These are phyloP conservation scores for Boloria euphrosyne DNA, from an alignment of 2,888 invertebrate genomes.

Conservation along the genomic window DNA sequence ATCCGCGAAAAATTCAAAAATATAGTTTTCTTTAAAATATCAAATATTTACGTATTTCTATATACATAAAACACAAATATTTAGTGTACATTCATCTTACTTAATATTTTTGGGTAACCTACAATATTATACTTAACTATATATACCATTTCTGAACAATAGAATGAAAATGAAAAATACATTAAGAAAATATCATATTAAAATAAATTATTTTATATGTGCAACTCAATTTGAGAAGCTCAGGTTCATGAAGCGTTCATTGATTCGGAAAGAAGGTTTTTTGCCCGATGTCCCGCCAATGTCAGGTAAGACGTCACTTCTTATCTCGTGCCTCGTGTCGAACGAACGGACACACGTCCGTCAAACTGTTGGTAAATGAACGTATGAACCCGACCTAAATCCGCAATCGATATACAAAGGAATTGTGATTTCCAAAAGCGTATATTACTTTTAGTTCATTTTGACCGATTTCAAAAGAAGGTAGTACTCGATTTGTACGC, in stretches of 20 bases:
- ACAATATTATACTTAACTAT: too few species aligned
- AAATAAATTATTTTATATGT: neutral
- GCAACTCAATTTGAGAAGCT: conserved; percentile 30
- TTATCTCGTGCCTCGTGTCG: conserved; percentile 22
- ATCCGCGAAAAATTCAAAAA: too few species aligned
- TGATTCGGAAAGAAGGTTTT: conserved; percentile 42
- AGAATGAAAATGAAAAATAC: too few species aligned
- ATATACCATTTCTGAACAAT: too few species aligned
- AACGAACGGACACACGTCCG: conserved; percentile 25
- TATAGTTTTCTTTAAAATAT: too few species aligned
- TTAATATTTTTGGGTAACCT: too few species aligned
- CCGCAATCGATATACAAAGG: conserved; percentile 3
- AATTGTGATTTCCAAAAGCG: neutral
- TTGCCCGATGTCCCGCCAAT: conserved; percentile 38
- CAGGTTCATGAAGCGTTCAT: conserved; percentile 38
- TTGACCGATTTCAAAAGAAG: too few species aligned
- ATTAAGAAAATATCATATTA: too few species aligned
- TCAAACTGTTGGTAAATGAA: conserved; percentile 26
- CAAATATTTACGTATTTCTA: too few species aligned
- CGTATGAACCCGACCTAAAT: neutral
- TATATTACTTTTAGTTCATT: neutral
- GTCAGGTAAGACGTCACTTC: conserved; percentile 37
- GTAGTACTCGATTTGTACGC: too few species aligned
- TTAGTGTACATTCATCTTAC: too few species aligned
- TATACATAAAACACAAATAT: too few species aligned